phyloP scores from a whole-genome alignment of 2,888 invertebrate genomes.

The Drosophila phalerata region DNA sequence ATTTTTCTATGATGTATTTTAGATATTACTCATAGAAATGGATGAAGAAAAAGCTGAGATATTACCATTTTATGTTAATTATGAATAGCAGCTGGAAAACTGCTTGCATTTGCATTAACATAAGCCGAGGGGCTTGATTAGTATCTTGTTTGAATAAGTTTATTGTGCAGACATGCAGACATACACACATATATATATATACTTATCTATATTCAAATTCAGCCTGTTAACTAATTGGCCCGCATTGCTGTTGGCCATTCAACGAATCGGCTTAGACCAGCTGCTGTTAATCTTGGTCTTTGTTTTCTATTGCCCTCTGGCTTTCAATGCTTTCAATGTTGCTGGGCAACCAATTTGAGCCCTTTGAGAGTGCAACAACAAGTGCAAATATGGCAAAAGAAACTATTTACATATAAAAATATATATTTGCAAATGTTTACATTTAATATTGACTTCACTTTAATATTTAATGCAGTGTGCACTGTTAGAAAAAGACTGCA shows the following conservation, averaged over 20 bases:
- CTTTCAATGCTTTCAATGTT: background rate
- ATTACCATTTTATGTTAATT: constrained; percentile 12
- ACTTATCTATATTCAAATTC: background rate
- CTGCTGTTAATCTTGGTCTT: constrained; percentile 10
- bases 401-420: background rate
- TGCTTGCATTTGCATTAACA: constrained; percentile 21
- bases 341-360: background rate
- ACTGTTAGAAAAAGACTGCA: background rate
- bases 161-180: background rate
- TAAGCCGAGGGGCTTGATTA: constrained; percentile 7
- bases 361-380: background rate
- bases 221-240: constrained; percentile 24
- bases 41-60: background rate
- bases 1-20: background rate
- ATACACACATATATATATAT: background rate
- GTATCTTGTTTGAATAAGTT: background rate
- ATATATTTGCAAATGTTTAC: background rate
- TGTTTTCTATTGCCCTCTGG: background rate
- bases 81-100: constrained; percentile 11
- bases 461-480: background rate
- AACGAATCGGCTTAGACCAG: constrained; percentile 2
- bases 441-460: background rate
- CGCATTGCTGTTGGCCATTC: constrained; percentile 11
- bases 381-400: background rate
- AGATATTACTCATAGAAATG: too few relatives aligned